Evolutionary conservation across 53 echinoderm and acorn worm species (phyloP).

Genomic region (Pentamera pediparva): DNA sequence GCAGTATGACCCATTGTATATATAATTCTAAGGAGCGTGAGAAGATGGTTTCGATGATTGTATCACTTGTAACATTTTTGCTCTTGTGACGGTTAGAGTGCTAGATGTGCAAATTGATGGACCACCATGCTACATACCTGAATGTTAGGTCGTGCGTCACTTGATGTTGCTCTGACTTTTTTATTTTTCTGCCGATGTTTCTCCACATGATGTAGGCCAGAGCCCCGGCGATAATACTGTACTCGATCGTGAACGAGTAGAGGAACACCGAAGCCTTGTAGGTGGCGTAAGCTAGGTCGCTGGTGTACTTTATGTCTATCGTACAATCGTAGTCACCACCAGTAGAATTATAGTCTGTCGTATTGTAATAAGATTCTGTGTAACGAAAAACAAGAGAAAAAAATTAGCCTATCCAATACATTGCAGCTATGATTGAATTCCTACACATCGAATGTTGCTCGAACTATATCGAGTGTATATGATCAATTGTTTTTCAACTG

Average conservation of each 20-base stretch:
- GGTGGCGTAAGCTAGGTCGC: slow-evolving; percentile 74
- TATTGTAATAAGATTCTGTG: background rate
- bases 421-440: background rate
- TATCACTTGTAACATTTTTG: too few relatives aligned
- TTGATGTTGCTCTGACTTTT: slow-evolving; percentile 47
- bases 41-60: too few relatives aligned
- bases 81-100: too few relatives aligned
- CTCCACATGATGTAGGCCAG: slow-evolving; percentile 98
- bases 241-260: slow-evolving; percentile 93
- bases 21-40: too few relatives aligned
- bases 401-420: background rate
- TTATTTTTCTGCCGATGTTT: slow-evolving; percentile 77
- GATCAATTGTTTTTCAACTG: too few relatives aligned
- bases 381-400: background rate
- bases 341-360: slow-evolving; percentile 11
- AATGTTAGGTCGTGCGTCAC: slow-evolving; percentile 35
- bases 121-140: slow-evolving; percentile 29
- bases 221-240: slow-evolving; percentile 90
- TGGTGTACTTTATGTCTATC: slow-evolving; percentile 60
- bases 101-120: too few relatives aligned
- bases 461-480: too few relatives aligned
- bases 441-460: too few relatives aligned
- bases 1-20: too few relatives aligned
- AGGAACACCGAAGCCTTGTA: slow-evolving; percentile 93
- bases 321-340: slow-evolving; percentile 26